Evolutionary conservation across 2,797 vertebrate genomes (phyloP), one percentile per base, ranked within the genome.

Genomic region (Eupleurogrammus muticus): DNA sequence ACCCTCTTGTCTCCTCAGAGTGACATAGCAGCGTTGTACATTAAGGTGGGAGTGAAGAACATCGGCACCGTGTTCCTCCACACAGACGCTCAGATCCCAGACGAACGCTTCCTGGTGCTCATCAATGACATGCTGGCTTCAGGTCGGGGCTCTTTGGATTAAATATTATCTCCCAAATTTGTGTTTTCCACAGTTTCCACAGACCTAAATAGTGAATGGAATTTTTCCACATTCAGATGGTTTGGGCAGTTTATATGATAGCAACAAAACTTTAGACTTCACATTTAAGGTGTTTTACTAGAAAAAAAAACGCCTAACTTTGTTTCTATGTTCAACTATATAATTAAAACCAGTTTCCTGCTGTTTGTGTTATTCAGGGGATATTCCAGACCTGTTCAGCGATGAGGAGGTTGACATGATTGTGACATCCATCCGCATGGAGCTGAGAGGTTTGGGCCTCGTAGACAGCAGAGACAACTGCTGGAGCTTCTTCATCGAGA

Each of bases 21-120:
- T 82, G 95, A 95, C 73, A 94, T 95, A 13, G 93, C 87, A 66
- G 83, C 90, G 1, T 80, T 97, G 87, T 96, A 94, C 66, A 96
- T 96, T 73, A 91, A 93, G 83, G 94, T 93, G 63, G 93, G 93
- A 61, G 93, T 93, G 78, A 95, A 94, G 89, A 96, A 94, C 62
- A 92, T 93, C 1, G 85, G 91, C 28, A 92, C 92, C 3, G 81
- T 95, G 40, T 94, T 94, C 72, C 91, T 95, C 86, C 90, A 93
- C 49, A 91, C 87, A 20, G 92, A 92, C 21, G 92, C 94, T 70
- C 93, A 94, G 85, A 89, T 94, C 85, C 87, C 90, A 38, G 92
- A 94, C 77, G 93, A 95, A 75, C 64, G 69, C 44, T 95, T 96
- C 88, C 92, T 95, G 66, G 83, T 89, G 66, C 85, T 94, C 87